phyloP scores from a whole-genome alignment of 1,140 invertebrate species.

The Aphelenchoides fujianensis region DNA sequence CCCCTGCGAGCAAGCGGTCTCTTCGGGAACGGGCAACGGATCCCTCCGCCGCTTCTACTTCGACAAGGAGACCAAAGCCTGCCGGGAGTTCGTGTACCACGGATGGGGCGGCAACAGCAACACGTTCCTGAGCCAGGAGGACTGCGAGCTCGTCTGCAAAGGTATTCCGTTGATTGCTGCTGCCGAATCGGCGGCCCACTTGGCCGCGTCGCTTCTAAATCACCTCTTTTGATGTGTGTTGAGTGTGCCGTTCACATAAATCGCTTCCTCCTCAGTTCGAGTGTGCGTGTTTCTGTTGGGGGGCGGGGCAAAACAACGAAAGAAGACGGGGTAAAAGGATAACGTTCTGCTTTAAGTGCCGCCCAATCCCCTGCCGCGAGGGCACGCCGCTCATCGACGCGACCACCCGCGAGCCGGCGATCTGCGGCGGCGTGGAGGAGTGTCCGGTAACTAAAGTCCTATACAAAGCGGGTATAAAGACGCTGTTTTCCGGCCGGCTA shows the following conservation, averaged over 20 bases:
- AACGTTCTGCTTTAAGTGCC: constrained; percentile 35
- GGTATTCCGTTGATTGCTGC: constrained; percentile 42
- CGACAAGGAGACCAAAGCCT: constrained; percentile 47
- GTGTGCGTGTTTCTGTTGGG: no score
- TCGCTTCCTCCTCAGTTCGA: constrained; percentile 1
- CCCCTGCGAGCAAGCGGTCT: constrained; percentile 50
- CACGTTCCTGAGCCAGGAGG: constrained; percentile 54
- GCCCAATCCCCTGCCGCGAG: constrained; percentile 51
- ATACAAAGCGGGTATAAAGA: no score
- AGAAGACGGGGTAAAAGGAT: no score
- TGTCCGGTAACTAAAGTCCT: constrained; percentile 31
- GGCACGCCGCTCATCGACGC: constrained; percentile 51
- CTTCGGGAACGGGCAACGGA: constrained; percentile 42
- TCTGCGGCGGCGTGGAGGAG: constrained; percentile 54
- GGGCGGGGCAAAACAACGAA: no score
- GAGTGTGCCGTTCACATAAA: constrained; percentile 32
- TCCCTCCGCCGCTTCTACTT: constrained; percentile 55
- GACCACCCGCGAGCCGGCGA: constrained; percentile 51
- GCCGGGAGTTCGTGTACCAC: constrained; percentile 53
- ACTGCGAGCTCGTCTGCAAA: constrained; percentile 58
- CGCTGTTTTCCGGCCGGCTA: constrained; percentile 41
- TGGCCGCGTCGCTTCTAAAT: constrained; percentile 43
- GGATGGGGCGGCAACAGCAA: constrained; percentile 57
- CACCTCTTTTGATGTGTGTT: constrained; percentile 40
- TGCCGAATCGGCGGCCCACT: constrained; percentile 16